Base-by-base conservation (phyloP, 1,140 invertebrate species). In the Hylaeus anthracinus region DNA sequence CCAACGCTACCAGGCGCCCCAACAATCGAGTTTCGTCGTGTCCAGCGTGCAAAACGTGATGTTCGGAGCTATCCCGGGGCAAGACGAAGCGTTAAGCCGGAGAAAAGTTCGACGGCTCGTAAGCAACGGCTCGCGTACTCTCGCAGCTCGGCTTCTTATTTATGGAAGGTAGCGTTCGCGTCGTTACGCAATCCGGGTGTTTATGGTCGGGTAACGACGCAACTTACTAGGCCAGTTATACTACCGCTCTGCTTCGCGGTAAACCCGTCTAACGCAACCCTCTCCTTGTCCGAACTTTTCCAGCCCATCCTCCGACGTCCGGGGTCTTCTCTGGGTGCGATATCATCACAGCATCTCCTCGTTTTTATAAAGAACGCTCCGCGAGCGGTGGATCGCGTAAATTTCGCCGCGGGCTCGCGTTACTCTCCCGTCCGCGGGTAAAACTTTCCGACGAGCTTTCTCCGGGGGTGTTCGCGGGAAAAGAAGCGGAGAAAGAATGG, bases 361-460 rank as follows among this genome's bases (percentile, higher is more conserved):
- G 72, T 67, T 85, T 81, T 83, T 82, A 80, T 80, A 86, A 90
- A 82, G 83, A 85, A 87, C 79, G 83, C 82, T 74, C 74, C 78
- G 81, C 74, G 84, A 64, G 15, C 67, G 70, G 65, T 69, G 79
- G 66, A 76, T 69, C 83, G 74, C 71, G 77, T 79, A 79, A 79
- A 79, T 79, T 79, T 72, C 41, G 26, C n/a, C 48, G 8, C 1
- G 1, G 14, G 48, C 69, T 37, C 75, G 26, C 64, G 65, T 69
- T 77, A 61, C 55, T 51, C 14, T 60, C 56, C 26, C 6, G 63
- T 87, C 74, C 83, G 72, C 78, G 79, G 71, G 64, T 83, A 80
- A 89, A 90, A 89, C 85, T 90, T 90, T 80, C 80, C 88, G 88
- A 90, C 88, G 88, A 89, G 88, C 60, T 79, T 90, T 88, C 86